Conservation (phyloP, 2,888 invertebrate genomes). For the Drosophila meridiana region DNA sequence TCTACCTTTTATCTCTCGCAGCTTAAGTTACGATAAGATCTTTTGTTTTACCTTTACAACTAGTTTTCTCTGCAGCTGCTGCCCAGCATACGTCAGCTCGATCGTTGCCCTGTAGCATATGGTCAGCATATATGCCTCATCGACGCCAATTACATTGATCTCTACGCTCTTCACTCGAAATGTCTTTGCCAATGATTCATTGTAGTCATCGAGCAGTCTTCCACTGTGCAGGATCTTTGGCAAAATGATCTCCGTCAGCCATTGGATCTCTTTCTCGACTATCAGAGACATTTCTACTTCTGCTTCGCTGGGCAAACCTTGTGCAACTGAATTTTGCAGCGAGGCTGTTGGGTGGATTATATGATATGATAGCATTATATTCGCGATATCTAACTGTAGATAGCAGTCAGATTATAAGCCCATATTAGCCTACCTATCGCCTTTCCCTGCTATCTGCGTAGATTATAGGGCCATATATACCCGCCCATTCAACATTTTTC, state of each 20-base stretch:
- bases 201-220: slow-evolving; percentile 46
- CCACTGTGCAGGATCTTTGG: slow-evolving; percentile 62
- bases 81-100: slow-evolving; percentile 57
- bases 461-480: not conserved
- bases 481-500: not conserved
- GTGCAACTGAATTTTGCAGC: not conserved
- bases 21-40: not conserved
- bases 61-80: slow-evolving; percentile 45
- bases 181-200: slow-evolving; percentile 26
- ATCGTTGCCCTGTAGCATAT: slow-evolving; percentile 75
- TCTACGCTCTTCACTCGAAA: slow-evolving; percentile 59
- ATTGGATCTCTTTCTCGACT: slow-evolving; percentile 60
- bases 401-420: not conserved
- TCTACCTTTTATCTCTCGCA: not conserved
- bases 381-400: not conserved
- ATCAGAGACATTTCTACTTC: slow-evolving; percentile 39
- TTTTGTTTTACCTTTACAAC: slow-evolving; percentile 79
- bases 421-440: not conserved
- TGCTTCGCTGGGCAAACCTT: not conserved
- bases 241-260: slow-evolving; percentile 59
- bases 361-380: not conserved
- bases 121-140: slow-evolving; percentile 82
- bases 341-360: not conserved
- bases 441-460: not conserved
- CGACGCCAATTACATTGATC: slow-evolving; percentile 63